Evolutionary conservation across 2,888 invertebrate species (phyloP).

Genomic region (Pheosia tremula): DNA sequence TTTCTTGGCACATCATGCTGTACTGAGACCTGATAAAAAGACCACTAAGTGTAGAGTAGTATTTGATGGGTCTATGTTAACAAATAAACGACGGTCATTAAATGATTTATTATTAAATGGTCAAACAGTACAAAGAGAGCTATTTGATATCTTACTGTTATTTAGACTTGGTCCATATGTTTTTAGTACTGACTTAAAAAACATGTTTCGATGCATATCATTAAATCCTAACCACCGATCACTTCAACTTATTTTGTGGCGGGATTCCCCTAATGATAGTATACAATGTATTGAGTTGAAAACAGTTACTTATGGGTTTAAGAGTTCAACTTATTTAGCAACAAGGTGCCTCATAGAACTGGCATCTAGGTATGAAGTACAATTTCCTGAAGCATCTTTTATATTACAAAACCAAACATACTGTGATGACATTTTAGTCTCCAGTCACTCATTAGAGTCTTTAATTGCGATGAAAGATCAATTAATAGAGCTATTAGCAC

Average conservation of each 20-base stretch:
- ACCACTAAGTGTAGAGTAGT: slow-evolving; percentile 2
- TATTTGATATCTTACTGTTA: not conserved
- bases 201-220: not conserved
- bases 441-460: not conserved
- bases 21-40: not conserved
- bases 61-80: slow-evolving; percentile 5
- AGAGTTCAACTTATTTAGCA: slow-evolving; percentile 17
- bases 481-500: not conserved
- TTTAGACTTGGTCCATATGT: not conserved
- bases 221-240: not conserved
- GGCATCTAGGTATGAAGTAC: slow-evolving; percentile 9
- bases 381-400: slow-evolving; percentile 11
- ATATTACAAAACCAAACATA: slow-evolving; percentile 15
- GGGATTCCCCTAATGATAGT: not conserved
- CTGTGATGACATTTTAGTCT: slow-evolving; percentile 18
- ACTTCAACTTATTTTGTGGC: not conserved
- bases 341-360: slow-evolving; percentile 19
- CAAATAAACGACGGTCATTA: not conserved
- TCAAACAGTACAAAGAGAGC: not conserved
- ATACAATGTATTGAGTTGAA: slow-evolving; percentile 5
- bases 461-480: not conserved
- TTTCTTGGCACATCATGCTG: slow-evolving; percentile 5
- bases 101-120: slow-evolving; percentile 4
- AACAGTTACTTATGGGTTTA: slow-evolving; percentile 12
- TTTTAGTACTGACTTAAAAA: slow-evolving; percentile 1